Conservation (phyloP, 1,140 invertebrate genomes). For the Lepidurus packardi region DNA sequence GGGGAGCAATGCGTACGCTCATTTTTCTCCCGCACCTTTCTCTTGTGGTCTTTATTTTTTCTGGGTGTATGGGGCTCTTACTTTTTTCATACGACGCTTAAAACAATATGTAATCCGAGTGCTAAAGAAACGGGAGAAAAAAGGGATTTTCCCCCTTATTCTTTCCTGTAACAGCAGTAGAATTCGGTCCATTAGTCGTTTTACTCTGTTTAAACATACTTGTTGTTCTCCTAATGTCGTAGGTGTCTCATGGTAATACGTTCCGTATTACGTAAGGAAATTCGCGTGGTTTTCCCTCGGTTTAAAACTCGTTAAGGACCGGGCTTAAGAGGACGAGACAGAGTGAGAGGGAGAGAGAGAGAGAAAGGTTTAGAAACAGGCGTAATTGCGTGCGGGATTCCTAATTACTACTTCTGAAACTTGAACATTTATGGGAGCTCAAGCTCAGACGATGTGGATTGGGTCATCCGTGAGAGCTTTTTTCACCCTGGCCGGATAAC, state of each 20-base stretch:
- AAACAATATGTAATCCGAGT: not conserved
- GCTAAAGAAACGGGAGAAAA: not conserved
- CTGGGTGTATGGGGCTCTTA: not conserved
- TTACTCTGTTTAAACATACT: not conserved
- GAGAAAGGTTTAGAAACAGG: not conserved
- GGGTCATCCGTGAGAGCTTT: no score
- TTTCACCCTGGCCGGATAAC: no score
- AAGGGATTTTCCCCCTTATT: no score
- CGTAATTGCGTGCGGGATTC: slow-evolving; percentile 6
- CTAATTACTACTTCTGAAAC: not conserved
- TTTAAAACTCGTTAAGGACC: not conserved
- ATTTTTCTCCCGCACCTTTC: slow-evolving; percentile 7
- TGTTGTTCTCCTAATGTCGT: not conserved
- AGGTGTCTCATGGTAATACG: not conserved
- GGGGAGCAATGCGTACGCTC: slow-evolving; percentile 1
- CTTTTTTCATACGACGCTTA: not conserved
- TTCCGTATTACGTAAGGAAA: not conserved
- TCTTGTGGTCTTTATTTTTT: not conserved
- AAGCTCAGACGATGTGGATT: no score
- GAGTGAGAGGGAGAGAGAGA: not conserved
- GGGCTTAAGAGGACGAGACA: not conserved
- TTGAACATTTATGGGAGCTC: no score
- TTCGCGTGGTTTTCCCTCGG: not conserved
- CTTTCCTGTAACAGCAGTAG: no score
- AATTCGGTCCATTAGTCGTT: not conserved